These are phyloP conservation scores for Rhagologus leucostigma DNA, from an alignment of 2,113 vertebrate species.

Conservation along the genomic window DNA sequence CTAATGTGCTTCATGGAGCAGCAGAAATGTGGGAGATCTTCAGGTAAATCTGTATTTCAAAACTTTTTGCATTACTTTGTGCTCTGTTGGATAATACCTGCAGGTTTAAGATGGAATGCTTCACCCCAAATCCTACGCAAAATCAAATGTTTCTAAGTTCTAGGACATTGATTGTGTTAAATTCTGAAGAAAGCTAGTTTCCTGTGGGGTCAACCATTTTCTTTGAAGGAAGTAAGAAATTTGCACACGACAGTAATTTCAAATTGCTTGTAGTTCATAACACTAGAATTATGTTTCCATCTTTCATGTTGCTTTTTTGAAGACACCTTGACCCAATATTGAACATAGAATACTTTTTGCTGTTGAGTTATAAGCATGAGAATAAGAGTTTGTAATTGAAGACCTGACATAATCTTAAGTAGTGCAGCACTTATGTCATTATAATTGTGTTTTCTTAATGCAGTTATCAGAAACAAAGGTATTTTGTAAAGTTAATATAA, in stretches of 20 bases:
- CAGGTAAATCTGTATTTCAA: not conserved
- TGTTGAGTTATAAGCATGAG: not conserved
- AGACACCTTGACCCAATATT: not conserved
- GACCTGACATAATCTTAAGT: not conserved
- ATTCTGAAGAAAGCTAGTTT: not conserved
- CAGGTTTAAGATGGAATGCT: not conserved
- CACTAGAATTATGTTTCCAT: not conserved
- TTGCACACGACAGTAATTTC: not conserved
- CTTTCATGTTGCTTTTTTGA: not conserved
- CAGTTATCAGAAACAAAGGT: not conserved
- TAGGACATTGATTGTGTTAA: not conserved
- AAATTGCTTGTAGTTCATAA: not conserved
- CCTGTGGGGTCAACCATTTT: not conserved
- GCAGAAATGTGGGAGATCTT: not conserved
- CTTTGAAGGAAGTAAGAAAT: not conserved
- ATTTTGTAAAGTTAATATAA: not conserved
- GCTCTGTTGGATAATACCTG: not conserved
- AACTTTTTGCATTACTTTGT: not conserved
- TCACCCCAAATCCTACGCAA: not conserved
- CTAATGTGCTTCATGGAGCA: not conserved
- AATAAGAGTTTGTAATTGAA: not conserved
- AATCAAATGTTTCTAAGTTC: not conserved
- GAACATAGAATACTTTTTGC: not conserved
- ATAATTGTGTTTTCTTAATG: not conserved
- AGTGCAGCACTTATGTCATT: not conserved